phyloP scores from a whole-genome alignment of 2,797 vertebrate genomes.

The Decapterus maruadsi region DNA sequence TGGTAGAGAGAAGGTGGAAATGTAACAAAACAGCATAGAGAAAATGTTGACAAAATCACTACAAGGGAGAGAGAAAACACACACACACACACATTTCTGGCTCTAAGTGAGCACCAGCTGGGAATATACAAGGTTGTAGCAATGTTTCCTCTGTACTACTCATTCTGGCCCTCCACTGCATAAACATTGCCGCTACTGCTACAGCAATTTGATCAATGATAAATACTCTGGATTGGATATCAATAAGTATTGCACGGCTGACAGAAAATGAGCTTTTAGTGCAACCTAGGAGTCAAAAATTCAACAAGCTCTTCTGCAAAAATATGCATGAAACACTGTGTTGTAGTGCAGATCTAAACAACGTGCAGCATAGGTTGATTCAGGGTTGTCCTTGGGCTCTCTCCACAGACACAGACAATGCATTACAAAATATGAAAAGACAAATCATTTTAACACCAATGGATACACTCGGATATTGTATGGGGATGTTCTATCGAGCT shows the following conservation, averaged over 20 bases:
- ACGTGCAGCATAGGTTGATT: slow-evolving; percentile 5
- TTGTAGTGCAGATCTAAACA: not conserved
- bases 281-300: slow-evolving; percentile 11
- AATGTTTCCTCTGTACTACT: slow-evolving; percentile 38
- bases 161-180: slow-evolving; percentile 29
- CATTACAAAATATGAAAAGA: slow-evolving; percentile 42
- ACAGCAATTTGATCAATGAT: slow-evolving; percentile 22
- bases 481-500: slow-evolving; percentile 29
- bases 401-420: slow-evolving; percentile 35
- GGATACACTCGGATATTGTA: slow-evolving; percentile 5
- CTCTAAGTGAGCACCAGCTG: slow-evolving; percentile 44
- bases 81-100: slow-evolving; percentile 33
- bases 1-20: slow-evolving; percentile 66
- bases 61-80: slow-evolving; percentile 9
- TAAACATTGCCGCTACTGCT: slow-evolving; percentile 16
- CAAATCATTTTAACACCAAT: slow-evolving; percentile 31
- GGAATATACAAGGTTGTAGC: slow-evolving; percentile 54
- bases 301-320: not conserved
- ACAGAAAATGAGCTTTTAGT: slow-evolving; percentile 21
- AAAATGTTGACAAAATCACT: slow-evolving; percentile 53
- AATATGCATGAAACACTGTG: not conserved
- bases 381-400: slow-evolving; percentile 23
- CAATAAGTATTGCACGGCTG: slow-evolving; percentile 13
- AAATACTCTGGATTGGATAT: slow-evolving; percentile 22
- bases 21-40: slow-evolving; percentile 27